Evolutionary conservation across 2,888 invertebrate genomes (phyloP).

Genomic region (Alloscopus bannaensis): DNA sequence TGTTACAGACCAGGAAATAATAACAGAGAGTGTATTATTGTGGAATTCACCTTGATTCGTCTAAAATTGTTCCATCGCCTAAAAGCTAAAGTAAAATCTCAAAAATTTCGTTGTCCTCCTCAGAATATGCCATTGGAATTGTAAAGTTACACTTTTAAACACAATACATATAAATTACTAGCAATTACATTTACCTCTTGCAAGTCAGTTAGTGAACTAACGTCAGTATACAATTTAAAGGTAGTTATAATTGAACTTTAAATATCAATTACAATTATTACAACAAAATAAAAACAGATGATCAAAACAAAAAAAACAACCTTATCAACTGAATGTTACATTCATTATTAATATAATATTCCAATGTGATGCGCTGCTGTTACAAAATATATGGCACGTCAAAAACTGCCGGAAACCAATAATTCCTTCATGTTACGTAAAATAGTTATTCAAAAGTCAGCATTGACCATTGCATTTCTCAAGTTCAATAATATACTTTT

Average conservation of each 20-base stretch:
- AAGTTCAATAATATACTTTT: conserved; percentile 20
- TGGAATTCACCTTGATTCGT: too few relatives aligned
- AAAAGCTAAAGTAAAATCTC: too few relatives aligned
- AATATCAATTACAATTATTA: conserved; percentile 17
- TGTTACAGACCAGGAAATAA: conserved; percentile 19
- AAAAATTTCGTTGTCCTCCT: too few relatives aligned
- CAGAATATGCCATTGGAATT: too few relatives aligned
- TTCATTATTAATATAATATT: conserved; percentile 5
- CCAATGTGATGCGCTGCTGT: conserved; percentile 1
- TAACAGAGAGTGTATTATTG: too few relatives aligned
- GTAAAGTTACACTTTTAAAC: too few relatives aligned
- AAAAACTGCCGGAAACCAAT: conserved; percentile 31
- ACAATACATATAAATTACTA: too few relatives aligned
- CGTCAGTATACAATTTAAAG: too few relatives aligned
- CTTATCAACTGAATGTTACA: conserved; percentile 12
- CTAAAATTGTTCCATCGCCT: too few relatives aligned
- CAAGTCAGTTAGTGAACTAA: too few relatives aligned
- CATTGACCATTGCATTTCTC: conserved; percentile 46
- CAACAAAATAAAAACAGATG: conserved; percentile 26
- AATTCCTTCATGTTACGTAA: background rate
- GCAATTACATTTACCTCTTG: too few relatives aligned
- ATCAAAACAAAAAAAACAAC: conserved; percentile 15
- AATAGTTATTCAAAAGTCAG: conserved; percentile 23
- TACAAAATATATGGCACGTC: conserved; percentile 30
- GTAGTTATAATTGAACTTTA: conserved; percentile 18